Percentiles rank a stretch among this genome's conserved stretches.
These are phyloP conservation scores for Marcusenius ussheri DNA, from an alignment of 2,113 vertebrate genomes.

Conservation along the genomic window DNA sequence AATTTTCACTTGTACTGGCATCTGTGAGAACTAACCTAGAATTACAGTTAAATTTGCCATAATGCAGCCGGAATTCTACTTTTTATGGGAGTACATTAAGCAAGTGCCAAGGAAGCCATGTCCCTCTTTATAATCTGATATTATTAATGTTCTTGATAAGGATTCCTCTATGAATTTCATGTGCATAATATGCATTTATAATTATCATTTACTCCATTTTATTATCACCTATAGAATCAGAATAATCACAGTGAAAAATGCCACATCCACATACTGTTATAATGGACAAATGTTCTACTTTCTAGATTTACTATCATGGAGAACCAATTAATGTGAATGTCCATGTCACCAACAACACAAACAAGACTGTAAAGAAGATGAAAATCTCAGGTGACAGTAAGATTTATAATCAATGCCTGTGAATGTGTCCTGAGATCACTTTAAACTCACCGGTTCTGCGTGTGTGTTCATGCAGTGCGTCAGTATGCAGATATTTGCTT, in stretches of 20 bases:
- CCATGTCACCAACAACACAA: constrained; percentile 96
- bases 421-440: not conserved
- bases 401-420: not conserved
- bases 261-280: not conserved
- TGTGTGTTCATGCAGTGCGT: constrained; percentile 63
- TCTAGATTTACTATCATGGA: constrained; percentile 91
- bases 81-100: not conserved
- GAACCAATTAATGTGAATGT: constrained; percentile 95
- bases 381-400: constrained; percentile 76
- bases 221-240: not conserved
- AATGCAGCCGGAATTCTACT: not conserved
- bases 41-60: not conserved
- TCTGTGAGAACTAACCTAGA: not conserved
- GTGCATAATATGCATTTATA: not conserved
- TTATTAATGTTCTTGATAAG: not conserved
- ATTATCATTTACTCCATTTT: not conserved
- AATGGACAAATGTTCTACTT: not conserved
- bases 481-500: constrained; percentile 95
- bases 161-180: not conserved
- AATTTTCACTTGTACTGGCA: not conserved
- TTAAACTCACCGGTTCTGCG: not conserved
- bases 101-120: not conserved
- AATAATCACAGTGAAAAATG: not conserved
- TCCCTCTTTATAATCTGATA: not conserved
- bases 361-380: constrained; percentile 95